phyloP scores from a whole-genome alignment of 2,113 vertebrate genomes.

The Sander lucioperca region DNA sequence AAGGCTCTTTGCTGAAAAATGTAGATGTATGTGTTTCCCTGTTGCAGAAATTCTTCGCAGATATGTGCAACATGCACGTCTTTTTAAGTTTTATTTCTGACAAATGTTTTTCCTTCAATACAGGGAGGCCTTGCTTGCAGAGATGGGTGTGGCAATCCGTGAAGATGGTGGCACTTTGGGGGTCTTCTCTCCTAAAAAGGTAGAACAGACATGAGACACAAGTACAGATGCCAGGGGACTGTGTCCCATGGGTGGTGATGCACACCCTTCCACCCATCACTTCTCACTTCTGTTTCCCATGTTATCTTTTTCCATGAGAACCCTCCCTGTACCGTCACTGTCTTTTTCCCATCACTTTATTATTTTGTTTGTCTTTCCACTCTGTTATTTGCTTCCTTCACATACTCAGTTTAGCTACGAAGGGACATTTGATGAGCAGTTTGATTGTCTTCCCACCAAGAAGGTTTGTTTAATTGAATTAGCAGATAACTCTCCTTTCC shows the following conservation, averaged over 20 bases:
- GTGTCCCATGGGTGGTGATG: conserved; percentile 33
- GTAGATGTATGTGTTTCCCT: not conserved
- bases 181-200: conserved; percentile 99
- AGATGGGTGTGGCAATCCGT: conserved; percentile 99
- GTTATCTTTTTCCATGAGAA: conserved; percentile 34
- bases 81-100: not conserved
- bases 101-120: conserved; percentile 32
- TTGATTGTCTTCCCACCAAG: conserved; percentile 87
- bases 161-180: conserved; percentile 98
- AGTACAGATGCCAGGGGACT: not conserved
- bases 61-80: not conserved
- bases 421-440: conserved; percentile 85
- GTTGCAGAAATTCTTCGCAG: not conserved
- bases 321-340: not conserved
- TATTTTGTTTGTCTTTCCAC: conserved; percentile 45
- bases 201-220: conserved; percentile 67
- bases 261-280: conserved; percentile 34
- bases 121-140: conserved; percentile 96
- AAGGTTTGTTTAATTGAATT: conserved; percentile 87
- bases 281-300: conserved; percentile 32
- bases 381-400: conserved; percentile 70
- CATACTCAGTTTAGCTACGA: conserved; percentile 85
- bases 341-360: conserved; percentile 43
- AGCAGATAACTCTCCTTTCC: conserved; percentile 9
- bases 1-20: conserved; percentile 7